Base-by-base conservation (phyloP, 2,113 vertebrate genomes). In the Syrrhaptes paradoxus region DNA sequence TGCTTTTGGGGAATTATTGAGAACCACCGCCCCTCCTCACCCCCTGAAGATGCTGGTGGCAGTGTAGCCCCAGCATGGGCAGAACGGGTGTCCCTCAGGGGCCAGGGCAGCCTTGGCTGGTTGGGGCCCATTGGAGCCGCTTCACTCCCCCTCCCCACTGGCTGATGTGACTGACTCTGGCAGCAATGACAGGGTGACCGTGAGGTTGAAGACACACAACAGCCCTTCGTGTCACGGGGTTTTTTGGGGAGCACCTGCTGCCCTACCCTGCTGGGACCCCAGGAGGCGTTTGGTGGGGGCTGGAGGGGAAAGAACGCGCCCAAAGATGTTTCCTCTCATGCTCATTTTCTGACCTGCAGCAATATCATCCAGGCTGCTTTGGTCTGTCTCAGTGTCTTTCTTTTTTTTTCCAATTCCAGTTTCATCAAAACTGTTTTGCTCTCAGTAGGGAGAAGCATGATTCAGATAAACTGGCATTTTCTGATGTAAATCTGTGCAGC, bases 171-270 rank as follows among this genome's bases (percentile, higher is more conserved):
- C 4, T 63, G 38, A 59, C 0, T 3, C 7, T 34, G 25, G 3
- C 45, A n/a, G 4, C 18, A 49, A 46, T 0, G 3, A 7, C 12
- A 61, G 15, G 13, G 2, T 31, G 34, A 38, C 11, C 1, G 22
- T 48, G n/a, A 48, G 2, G 7, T 3, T 52, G 17, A 38, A 78
- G 19, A 17, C 21, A 20, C 3, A 13, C 1, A 48, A 10, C 5
- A 74, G 6, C 4, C 14, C 2, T 17, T 52, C 55, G 11, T 72
- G 9, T 21, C 15, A 20, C 10, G 5, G 15, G 1, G 0, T 3
- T 25, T 70, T 43, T 45, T 17, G 1, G 6, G 13, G 3, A 4
- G 1, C 1, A 62, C 1, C 9, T 59, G 17, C 11, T 1, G 2
- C 7, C 8, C 2, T 45, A 5, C 5, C 13, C 15, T 57, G 4